phyloP scores from a whole-genome alignment of 2,888 invertebrate species.

The Plutella xylostella region DNA sequence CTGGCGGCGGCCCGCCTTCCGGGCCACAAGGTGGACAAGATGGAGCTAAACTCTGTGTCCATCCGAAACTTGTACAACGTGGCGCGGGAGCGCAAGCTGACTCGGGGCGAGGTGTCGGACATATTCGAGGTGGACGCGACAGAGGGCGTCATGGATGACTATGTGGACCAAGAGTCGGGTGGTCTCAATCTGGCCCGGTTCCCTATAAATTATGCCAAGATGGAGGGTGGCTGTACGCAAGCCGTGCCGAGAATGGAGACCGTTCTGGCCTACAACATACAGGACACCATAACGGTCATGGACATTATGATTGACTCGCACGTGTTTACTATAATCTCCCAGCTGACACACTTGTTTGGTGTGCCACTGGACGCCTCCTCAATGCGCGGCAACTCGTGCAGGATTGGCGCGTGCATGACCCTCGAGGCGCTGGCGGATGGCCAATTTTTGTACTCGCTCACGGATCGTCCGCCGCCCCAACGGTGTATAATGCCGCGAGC shows the following conservation, averaged over 20 bases:
- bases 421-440: neutral
- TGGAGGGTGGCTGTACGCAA: neutral
- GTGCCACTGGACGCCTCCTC: neutral
- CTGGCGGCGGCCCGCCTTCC: neutral
- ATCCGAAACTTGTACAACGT: neutral
- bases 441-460: neutral
- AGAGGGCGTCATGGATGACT: neutral
- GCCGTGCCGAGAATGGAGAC: neutral
- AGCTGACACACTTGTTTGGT: neutral
- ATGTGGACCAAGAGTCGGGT: neutral
- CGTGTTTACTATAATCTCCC: neutral
- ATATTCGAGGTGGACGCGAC: neutral
- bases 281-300: neutral
- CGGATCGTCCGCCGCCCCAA: neutral
- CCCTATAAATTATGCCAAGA: neutral
- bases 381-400: neutral
- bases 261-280: neutral
- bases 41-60: neutral
- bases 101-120: neutral
- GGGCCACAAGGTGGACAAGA: neutral
- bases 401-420: neutral
- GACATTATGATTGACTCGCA: neutral
- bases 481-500: neutral
- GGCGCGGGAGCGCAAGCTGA: neutral
- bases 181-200: neutral